A percentile compares a stretch with the other conserved stretches of the same genome.
Evolutionary conservation across 2,113 vertebrate species (phyloP).

Genomic region (human): DNA sequence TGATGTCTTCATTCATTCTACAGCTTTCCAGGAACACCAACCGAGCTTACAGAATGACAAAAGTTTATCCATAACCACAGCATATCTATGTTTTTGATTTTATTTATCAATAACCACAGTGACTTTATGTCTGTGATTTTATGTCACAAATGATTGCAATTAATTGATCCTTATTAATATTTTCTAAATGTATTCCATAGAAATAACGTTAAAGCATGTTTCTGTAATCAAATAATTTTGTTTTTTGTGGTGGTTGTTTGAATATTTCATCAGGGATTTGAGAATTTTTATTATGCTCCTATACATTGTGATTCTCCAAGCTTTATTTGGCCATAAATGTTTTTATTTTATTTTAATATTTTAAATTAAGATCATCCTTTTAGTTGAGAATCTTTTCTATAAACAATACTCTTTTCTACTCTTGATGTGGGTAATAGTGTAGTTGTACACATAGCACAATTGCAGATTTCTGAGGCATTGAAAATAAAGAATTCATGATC

Average conservation of each 20-base stretch:
- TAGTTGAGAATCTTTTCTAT: background rate
- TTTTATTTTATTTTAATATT: background rate
- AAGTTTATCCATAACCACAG: background rate
- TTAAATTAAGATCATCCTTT: background rate
- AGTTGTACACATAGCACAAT: background rate
- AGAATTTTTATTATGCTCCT: background rate
- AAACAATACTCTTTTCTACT: background rate
- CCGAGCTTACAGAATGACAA: background rate
- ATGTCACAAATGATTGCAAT: background rate
- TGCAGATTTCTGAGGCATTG: background rate
- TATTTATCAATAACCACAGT: background rate
- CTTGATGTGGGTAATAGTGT: background rate
- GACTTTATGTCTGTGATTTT: background rate
- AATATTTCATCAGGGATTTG: background rate
- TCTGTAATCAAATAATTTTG: background rate
- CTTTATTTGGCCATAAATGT: background rate
- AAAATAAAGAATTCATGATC: slow-evolving; percentile 10
- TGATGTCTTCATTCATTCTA: background rate
- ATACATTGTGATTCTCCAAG: background rate
- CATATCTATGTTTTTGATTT: background rate
- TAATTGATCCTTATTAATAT: background rate
- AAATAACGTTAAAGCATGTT: background rate
- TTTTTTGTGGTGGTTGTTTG: background rate
- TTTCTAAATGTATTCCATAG: background rate
- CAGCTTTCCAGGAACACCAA: background rate